Evolutionary conservation across 2,888 invertebrate species (phyloP), one percentile per base, ranked within the genome.

Genomic region (Ophion obscuratus): DNA sequence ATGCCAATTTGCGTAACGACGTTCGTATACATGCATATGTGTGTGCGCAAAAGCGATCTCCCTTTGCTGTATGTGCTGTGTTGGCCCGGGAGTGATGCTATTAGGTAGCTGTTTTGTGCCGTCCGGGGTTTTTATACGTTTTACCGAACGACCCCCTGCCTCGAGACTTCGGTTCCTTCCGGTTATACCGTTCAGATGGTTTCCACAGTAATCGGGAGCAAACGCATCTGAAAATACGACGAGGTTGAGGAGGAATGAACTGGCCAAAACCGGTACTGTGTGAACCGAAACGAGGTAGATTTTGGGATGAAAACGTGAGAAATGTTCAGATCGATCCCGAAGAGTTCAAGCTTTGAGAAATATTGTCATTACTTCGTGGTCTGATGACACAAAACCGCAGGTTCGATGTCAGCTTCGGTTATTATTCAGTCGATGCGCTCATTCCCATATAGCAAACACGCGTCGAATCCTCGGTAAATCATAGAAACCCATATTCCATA

Each of bases 1-100:
- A 85, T 85, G 62, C 68, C 76, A 87, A 88, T 88, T 89, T 89
- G 88, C 88, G 87, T 89, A 89, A 89, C 87, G 75, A 82, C 87
- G 81, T 87, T 74, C 11, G 76, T 27, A 47, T 85, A 66, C 82
- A 62, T 74, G 70, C 75, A 62, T 85, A 71, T 75, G 80, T 7
- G 53, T 5, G 11, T 17, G 4, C 31, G 31, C 31, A 53, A 53
- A 53, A 14, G 11, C 53, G 17, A 53, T 53, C 53, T 53, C 17
- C 53, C 14, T 17, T 53, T 14, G 17, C 53, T 47, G 47, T 47
- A 47, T 14, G 47, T 47, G 10, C 10, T 53, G 53, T 14, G 53
- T 14, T 17, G 53, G 0, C 53, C 53, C 17, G 14, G 14, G 53
- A 53, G 17, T 17, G 53, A 53, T 53, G 53, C 53, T 53, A 53